Evolutionary conservation across 2,113 vertebrate species (phyloP), one percentile per base, ranked within the genome.

Genomic region (Hypocryptadius cinnamomeus): DNA sequence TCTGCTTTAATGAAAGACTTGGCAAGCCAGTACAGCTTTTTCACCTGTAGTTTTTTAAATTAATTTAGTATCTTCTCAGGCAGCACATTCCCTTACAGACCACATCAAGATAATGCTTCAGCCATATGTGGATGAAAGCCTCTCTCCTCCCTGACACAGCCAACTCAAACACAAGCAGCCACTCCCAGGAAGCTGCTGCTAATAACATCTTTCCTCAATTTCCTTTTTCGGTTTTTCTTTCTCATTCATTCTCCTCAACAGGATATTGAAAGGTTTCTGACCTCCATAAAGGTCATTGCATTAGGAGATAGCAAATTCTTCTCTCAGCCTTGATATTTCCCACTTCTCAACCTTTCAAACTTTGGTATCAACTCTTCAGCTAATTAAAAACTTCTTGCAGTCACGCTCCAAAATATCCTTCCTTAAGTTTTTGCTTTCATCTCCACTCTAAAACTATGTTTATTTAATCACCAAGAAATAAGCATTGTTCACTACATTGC

Each of bases 231-330:
- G 33, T 53, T 88, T 79, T 87, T 50, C 39, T 54, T 79, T 86
- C 59, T 69, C 77, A 56, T 88, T 89, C 54, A 42, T 74, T 87
- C 45, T 71, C 39, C 54, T 83, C 45, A 92, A 66, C 74, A 92
- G 86, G 87, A 89, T 90, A 89, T 82, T 89, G 91, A 82, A 79
- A 93, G 50, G 40, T 82, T 94, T 90, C 87, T 87, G 65, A 94
- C 85, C 79, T 69, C 42, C 50, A 35, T 15, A 50, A 65, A 86
- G 71, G 80, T 79, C 78, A 70, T 4, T 64, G 57, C 56, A 60
- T 71, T 81, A 78, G 71, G 24, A 90, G 65, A 81, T 25, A 91
- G 57, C 8, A 92, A 83, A 64, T 56, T 23, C 42, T 78, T 51
- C 28, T 30, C 35, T n/a, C 64, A 91, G 39, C 63, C 40, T 60